phyloP scores from a whole-genome alignment of 2,113 vertebrate genomes.

The Syngnathus floridae region DNA sequence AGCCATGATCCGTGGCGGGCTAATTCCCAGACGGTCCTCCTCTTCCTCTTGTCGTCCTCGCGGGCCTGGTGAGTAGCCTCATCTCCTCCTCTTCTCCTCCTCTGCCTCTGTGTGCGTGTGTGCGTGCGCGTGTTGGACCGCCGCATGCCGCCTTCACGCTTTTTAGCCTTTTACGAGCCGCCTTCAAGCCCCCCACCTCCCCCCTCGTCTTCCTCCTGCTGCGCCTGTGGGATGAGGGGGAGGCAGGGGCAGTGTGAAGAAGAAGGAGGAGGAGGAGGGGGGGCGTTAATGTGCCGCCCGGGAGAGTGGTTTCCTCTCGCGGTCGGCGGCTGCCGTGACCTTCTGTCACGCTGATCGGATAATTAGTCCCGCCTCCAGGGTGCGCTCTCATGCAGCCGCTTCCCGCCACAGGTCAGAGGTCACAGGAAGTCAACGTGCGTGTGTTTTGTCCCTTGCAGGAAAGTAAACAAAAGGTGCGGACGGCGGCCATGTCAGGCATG shows the following conservation, averaged over 20 bases:
- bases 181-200: constrained; percentile 11
- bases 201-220: constrained; percentile 8
- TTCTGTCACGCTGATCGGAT: constrained; percentile 66
- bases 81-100: constrained; percentile 43
- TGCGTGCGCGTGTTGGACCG: constrained; percentile 13
- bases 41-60: constrained; percentile 40
- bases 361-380: constrained; percentile 66
- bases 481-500: constrained; percentile 77
- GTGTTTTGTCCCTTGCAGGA: background rate
- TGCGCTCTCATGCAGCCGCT: constrained; percentile 3
- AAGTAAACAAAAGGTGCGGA: constrained; percentile 16
- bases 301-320: constrained; percentile 51
- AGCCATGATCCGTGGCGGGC: constrained; percentile 68
- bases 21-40: constrained; percentile 66
- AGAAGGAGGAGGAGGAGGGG: background rate
- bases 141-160: constrained; percentile 58
- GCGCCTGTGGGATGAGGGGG: constrained; percentile 22
- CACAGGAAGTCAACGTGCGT: constrained; percentile 3
- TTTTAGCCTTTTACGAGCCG: constrained; percentile 58
- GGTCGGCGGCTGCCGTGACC: constrained; percentile 61
- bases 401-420: background rate
- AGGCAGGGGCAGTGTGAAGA: constrained; percentile 14
- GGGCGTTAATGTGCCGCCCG: constrained; percentile 53
- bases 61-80: constrained; percentile 53
- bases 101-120: background rate